Evolutionary conservation across 2,113 vertebrate species (phyloP).

Genomic region (Tautogolabrus adspersus): DNA sequence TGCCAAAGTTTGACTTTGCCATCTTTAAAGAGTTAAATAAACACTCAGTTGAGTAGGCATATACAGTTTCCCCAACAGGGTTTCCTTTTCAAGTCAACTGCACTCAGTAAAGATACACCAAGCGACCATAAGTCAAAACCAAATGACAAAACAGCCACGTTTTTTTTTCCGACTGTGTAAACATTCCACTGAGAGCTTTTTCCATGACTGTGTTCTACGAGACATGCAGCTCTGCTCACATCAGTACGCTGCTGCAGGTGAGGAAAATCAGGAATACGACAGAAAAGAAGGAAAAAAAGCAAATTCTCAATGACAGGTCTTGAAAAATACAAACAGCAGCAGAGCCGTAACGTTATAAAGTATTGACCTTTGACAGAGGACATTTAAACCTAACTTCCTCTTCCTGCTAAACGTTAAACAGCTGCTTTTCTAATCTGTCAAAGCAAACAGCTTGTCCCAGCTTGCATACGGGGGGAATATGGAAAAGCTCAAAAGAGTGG

Average conservation of each 20-base stretch:
- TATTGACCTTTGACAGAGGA: conserved; percentile 52
- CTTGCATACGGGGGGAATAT: conserved; percentile 10
- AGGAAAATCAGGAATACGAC: neutral
- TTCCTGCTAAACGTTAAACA: conserved; percentile 63
- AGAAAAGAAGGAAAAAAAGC: neutral
- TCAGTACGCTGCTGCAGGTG: neutral
- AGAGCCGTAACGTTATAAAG: conserved; percentile 38
- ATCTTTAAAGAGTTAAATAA: conserved; percentile 66
- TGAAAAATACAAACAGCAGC: conserved; percentile 47
- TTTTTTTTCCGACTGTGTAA: conserved; percentile 41
- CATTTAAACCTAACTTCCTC: conserved; percentile 46
- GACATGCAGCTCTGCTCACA: conserved; percentile 19
- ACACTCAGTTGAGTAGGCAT: conserved; percentile 38
- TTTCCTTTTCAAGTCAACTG: conserved; percentile 76
- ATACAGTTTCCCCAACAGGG: conserved; percentile 47
- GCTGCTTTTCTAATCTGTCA: conserved; percentile 67
- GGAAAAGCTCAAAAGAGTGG: conserved; percentile 35
- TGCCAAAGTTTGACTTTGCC: conserved; percentile 43
- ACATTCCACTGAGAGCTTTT: conserved; percentile 53
- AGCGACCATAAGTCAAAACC: conserved; percentile 56
- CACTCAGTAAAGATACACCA: conserved; percentile 65
- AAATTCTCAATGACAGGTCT: conserved; percentile 25
- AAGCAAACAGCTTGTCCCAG: conserved; percentile 35
- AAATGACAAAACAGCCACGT: conserved; percentile 60
- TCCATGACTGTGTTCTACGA: conserved; percentile 37